Evolutionary conservation across 2,888 invertebrate species (phyloP).

Genomic region (Ormia ochracea): DNA sequence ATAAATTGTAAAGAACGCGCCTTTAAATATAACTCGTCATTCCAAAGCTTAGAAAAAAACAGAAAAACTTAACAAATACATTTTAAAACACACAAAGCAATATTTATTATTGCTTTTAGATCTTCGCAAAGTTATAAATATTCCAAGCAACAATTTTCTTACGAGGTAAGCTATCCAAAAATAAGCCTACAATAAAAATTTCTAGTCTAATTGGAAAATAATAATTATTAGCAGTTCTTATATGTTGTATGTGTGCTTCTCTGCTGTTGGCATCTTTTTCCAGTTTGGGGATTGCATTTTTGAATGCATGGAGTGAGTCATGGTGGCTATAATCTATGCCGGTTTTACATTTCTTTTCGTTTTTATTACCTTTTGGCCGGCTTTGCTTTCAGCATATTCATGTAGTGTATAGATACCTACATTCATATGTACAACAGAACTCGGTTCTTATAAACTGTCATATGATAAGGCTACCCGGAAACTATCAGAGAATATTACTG

Average conservation of each 20-base stretch:
- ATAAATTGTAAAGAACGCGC: conserved; percentile 58
- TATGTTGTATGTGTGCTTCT: neutral
- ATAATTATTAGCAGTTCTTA: neutral
- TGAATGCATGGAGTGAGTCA: conserved; percentile 57
- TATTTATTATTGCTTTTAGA: neutral
- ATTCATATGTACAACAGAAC: too few species aligned
- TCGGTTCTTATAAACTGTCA: too few species aligned
- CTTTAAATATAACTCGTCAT: conserved; percentile 52
- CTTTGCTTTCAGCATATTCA: conserved; percentile 14
- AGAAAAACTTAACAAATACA: neutral
- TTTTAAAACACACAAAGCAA: neutral
- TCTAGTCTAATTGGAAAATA: neutral
- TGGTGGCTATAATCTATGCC: conserved; percentile 54
- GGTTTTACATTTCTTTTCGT: conserved; percentile 45
- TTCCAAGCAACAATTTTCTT: neutral
- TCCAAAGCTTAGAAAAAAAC: conserved; percentile 36
- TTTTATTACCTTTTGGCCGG: conserved; percentile 22
- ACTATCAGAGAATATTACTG: too few species aligned
- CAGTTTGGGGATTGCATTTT: conserved; percentile 50
- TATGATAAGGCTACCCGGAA: too few species aligned
- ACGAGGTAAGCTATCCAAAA: conserved; percentile 36
- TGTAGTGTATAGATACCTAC: neutral
- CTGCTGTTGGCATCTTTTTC: conserved; percentile 41
- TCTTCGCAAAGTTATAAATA: neutral
- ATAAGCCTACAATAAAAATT: neutral